phyloP scores from a whole-genome alignment of 1,140 invertebrate species.

The Aphidius ervi region DNA sequence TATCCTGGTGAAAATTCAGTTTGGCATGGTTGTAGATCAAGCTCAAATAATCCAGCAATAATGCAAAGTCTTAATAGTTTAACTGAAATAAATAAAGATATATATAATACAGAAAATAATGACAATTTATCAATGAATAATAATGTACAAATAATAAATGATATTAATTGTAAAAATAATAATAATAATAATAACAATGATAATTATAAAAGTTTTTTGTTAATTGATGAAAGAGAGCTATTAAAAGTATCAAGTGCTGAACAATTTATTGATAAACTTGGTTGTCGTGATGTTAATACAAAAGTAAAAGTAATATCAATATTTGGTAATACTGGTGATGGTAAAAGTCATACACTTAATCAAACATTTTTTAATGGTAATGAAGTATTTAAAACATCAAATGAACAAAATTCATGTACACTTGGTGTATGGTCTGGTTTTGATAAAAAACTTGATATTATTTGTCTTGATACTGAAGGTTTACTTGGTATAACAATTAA shows the following conservation, averaged over 20 bases:
- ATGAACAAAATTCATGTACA: slow-evolving; percentile 71
- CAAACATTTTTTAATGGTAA: slow-evolving; percentile 73
- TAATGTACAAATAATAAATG: neutral
- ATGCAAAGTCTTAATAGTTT: slow-evolving; percentile 41
- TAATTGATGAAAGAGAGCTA: slow-evolving; percentile 57
- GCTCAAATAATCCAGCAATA: slow-evolving; percentile 32
- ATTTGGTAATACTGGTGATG: slow-evolving; percentile 84
- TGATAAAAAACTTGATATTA: slow-evolving; percentile 61
- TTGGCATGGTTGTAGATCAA: slow-evolving; percentile 13
- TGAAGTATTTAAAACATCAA: slow-evolving; percentile 72
- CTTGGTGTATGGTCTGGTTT: slow-evolving; percentile 78
- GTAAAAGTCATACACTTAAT: slow-evolving; percentile 80
- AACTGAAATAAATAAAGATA: slow-evolving; percentile 31
- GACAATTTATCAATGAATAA: slow-evolving; percentile 22
- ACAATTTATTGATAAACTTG: slow-evolving; percentile 53
- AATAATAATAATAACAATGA: slow-evolving; percentile 16
- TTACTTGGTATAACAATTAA: slow-evolving; percentile 63
- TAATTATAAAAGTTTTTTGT: slow-evolving; percentile 49
- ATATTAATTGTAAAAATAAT: neutral
- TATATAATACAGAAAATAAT: slow-evolving; percentile 14
- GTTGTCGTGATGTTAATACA: slow-evolving; percentile 44
- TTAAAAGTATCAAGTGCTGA: slow-evolving; percentile 53
- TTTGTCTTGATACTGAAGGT: slow-evolving; percentile 81
- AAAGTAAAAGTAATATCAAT: slow-evolving; percentile 82
- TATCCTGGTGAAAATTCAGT: slow-evolving; percentile 7